Evolutionary conservation across 2,797 vertebrate species (phyloP), one percentile per base, ranked within the genome.

Genomic region (Menidia menidia): DNA sequence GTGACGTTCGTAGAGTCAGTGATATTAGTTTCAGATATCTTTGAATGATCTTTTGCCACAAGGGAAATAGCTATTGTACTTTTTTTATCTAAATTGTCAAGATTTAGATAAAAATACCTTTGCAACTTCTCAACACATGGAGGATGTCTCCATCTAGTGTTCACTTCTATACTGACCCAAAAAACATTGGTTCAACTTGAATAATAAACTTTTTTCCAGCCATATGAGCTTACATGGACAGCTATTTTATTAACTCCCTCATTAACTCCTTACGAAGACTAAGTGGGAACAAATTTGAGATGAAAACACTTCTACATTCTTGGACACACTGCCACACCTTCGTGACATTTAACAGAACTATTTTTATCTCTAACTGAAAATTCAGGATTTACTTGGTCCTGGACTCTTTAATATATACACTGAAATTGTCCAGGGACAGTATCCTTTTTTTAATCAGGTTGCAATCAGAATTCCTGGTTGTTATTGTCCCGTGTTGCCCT

Each of bases 61-160:
- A 45, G 8, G 4, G 2, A 13, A 52, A 33, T 42, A 50, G 41
- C 55, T 12, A 15, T 4, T 11, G 15, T 3, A 10, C 25, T 25
- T 11, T 45, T 52, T 48, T 48, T 4, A 7, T 30, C 42, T 14
- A 3, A 12, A 19, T 43, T 33, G 10, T 62, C 15, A 60, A 6
- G 48, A 33, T 41, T 10, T 1, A 63, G n/a, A 47, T 16, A 4
- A 6, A 39, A 39, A 39, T 25, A 39, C 35, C 35, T 10, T 7
- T 2, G 10, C 6, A 10, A 39, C 2, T 39, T 39, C 2, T 39
- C 35, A 89, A 88, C 48, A 48, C 50, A 60, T 87, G 87, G 88
- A 74, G 78, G 64, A 80, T 81, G 77, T 75, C 74, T 77, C 92
- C 91, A 72, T 73, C 93, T 67, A 59, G 91, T 92, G 93, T 87